Base-by-base conservation (phyloP, 2,797 vertebrate species). In the Chlorospingus flavigularis region DNA sequence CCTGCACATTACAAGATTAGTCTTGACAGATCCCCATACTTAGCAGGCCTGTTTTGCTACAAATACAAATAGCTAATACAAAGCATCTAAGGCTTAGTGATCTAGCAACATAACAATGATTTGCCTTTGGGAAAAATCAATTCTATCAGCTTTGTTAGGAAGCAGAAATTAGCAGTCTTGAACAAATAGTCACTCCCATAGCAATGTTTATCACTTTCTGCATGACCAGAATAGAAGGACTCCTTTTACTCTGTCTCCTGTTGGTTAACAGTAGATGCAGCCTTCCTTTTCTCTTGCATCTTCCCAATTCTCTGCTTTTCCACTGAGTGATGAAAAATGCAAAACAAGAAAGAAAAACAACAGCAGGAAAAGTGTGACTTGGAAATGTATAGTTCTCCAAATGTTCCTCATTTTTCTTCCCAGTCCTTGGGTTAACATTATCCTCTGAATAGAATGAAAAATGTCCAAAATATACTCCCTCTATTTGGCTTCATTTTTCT, bases 401-500 rank as follows among this genome's bases (percentile, higher is more conserved):
- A 47, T n/a, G 17, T 39, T 48, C 48, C 43, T 28, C 6, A 77
- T 37, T 90, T 86, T 80, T 86, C 17, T 77, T 84, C 11, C 5
- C 18, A 67, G 25, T 62, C 37, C 4, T 57, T 77, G 11, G 3
- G 8, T 63, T 78, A 75, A 75, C 8, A 24, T 48, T 73, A 48
- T 13, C 5, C 20, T 68, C 53, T 42, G 40, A 90, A 60, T 3
- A 33, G 33, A 86, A 83, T 40, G 9, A 74, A 74, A 88, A 63
- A 74, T 31, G 0, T 47, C 7, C 19, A 51, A 40, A 43, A 43
- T 54, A 70, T 23, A 71, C 47, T 79, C 47, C 13, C 11, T 33
- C 5, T 43, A 10, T 65, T 48, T 72, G 10, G 0, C 6, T n/a
- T 9, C 19, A 0, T 43, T 18, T 66, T 53, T 20, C 8, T 8